These are phyloP conservation scores for Cataglyphis livida DNA, from an alignment of 2,888 invertebrate species.

Conservation along the genomic window DNA sequence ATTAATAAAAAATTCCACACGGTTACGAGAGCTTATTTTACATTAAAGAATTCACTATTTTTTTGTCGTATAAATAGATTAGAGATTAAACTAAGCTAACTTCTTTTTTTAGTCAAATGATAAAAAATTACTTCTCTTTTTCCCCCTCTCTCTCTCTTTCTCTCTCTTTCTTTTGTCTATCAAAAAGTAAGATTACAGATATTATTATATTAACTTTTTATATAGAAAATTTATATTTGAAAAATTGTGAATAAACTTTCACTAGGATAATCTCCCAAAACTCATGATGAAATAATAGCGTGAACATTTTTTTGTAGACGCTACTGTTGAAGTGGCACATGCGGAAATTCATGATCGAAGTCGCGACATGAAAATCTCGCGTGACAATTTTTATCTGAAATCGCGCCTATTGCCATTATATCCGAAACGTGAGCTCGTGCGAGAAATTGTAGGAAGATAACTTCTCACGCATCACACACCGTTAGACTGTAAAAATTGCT, in stretches of 20 bases:
- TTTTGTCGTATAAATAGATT: background rate
- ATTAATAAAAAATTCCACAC: slow-evolving; percentile 32
- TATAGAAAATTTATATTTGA: background rate
- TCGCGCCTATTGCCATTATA: slow-evolving; percentile 55
- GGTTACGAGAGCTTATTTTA: slow-evolving; percentile 27
- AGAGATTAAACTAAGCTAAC: background rate
- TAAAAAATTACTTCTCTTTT: background rate
- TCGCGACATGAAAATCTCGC: slow-evolving; percentile 50
- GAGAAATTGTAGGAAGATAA: slow-evolving; percentile 47
- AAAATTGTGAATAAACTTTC: slow-evolving; percentile 2
- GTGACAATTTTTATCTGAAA: slow-evolving; percentile 64
- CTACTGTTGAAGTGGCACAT: slow-evolving; percentile 13
- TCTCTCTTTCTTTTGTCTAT: background rate
- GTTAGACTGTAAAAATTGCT: slow-evolving; percentile 37
- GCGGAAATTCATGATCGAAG: slow-evolving; percentile 39
- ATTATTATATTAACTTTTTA: background rate
- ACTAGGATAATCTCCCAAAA: background rate
- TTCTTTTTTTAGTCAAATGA: background rate
- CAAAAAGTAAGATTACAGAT: background rate
- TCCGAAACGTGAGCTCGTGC: slow-evolving; percentile 50
- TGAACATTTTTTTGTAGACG: background rate
- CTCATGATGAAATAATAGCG: background rate
- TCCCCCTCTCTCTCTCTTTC: background rate
- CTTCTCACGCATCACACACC: slow-evolving; percentile 30
- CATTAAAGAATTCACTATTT: slow-evolving; percentile 22